Evolutionary conservation across 2,113 vertebrate species (phyloP).

Genomic region (Pachyramphus minor): DNA sequence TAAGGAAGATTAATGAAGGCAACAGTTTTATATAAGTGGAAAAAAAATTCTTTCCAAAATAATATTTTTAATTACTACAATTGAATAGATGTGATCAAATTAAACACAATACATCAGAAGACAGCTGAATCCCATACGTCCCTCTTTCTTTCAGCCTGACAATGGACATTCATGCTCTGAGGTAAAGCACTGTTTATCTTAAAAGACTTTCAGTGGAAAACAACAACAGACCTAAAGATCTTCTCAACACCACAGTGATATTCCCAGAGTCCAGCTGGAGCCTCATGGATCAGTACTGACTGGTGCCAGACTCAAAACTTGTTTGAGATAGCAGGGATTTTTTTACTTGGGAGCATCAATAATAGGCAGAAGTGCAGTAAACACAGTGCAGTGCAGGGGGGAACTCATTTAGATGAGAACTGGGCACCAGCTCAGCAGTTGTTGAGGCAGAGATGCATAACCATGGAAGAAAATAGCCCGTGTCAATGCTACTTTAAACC

Average conservation of each 20-base stretch:
- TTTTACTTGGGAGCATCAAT: not conserved
- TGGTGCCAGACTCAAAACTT: not conserved
- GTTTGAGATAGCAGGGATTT: not conserved
- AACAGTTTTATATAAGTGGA: rapidly evolving
- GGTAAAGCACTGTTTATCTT: not conserved
- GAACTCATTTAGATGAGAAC: not conserved
- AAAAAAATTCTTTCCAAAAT: not conserved
- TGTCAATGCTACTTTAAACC: not conserved
- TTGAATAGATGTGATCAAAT: not conserved
- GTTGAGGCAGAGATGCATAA: not conserved
- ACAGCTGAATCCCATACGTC: not conserved
- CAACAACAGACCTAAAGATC: not conserved
- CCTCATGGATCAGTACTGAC: not conserved
- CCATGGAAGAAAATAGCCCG: not conserved
- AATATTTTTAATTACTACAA: not conserved
- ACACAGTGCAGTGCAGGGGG: not conserved
- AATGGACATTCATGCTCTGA: not conserved
- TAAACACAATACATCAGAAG: not conserved
- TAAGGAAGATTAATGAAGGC: not conserved
- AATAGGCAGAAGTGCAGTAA: not conserved
- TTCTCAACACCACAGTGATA: not conserved
- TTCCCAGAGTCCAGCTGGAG: not conserved
- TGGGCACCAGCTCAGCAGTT: not conserved
- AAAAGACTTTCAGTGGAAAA: not conserved
- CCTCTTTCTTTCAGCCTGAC: not conserved